Percentiles rank a stretch among this genome's conserved stretches.
These are phyloP conservation scores for Semnopithecus entellus DNA, from an alignment of 2,113 vertebrate genomes.

Conservation along the genomic window DNA sequence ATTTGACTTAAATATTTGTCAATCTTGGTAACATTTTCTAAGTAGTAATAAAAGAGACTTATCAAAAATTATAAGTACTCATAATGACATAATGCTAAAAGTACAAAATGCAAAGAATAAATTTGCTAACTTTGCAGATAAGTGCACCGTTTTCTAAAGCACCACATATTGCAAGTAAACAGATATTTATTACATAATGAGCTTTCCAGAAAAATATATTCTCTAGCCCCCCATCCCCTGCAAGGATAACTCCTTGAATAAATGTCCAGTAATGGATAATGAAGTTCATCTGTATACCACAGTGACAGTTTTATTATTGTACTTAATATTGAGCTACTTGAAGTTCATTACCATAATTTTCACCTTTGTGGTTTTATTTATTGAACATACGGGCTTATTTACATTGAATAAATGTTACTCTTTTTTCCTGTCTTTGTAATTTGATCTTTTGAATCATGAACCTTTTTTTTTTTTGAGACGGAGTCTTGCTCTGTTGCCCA, in stretches of 20 bases:
- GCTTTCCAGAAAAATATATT: slow-evolving; percentile 20
- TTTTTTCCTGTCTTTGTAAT: slow-evolving; percentile 7
- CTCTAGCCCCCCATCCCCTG: too few relatives aligned
- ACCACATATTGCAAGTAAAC: not conserved
- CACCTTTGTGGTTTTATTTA: slow-evolving; percentile 28
- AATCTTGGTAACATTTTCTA: slow-evolving; percentile 17
- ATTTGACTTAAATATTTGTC: slow-evolving; percentile 18
- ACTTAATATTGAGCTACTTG: not conserved
- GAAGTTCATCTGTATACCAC: not conserved
- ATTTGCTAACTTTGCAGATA: slow-evolving; percentile 5
- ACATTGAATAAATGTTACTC: not conserved
- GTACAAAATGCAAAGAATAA: not conserved
- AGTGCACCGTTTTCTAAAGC: slow-evolving; percentile 39
- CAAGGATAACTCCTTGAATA: not conserved
- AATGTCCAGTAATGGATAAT: slow-evolving; percentile 1
- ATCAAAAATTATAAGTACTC: not conserved
- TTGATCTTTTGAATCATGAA: slow-evolving; percentile 11
- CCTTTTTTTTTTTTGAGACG: not conserved
- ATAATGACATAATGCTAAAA: slow-evolving; percentile 17
- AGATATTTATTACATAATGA: not conserved
- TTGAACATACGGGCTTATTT: not conserved
- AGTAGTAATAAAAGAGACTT: not conserved
- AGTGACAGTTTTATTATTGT: not conserved
- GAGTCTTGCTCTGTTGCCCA: too few relatives aligned
- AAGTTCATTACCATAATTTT: slow-evolving; percentile 15